phyloP scores from a whole-genome alignment of 2,113 vertebrate species.

The Gymnobelideus leadbeateri region DNA sequence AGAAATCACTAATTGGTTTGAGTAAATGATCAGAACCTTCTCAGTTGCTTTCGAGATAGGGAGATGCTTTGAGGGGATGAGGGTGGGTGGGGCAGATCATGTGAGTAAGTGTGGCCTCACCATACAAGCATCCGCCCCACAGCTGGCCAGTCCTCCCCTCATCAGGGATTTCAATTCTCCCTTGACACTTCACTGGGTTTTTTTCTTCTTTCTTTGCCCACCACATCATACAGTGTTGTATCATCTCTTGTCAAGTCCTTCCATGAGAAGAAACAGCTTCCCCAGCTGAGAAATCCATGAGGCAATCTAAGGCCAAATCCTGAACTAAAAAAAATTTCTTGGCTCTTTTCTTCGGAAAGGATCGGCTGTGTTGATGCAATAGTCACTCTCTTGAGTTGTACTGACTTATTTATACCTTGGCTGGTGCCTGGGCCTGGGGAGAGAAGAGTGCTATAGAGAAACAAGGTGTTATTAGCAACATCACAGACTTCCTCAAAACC shows the following conservation, averaged over 20 bases:
- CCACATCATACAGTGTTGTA: slow-evolving; percentile 31
- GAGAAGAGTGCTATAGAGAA: not conserved
- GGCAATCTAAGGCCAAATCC: slow-evolving; percentile 53
- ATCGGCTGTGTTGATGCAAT: slow-evolving; percentile 15
- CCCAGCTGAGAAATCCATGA: slow-evolving; percentile 60
- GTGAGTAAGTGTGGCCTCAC: not conserved
- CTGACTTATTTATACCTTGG: slow-evolving; percentile 57
- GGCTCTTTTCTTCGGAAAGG: slow-evolving; percentile 20
- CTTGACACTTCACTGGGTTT: not conserved
- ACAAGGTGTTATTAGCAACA: not conserved
- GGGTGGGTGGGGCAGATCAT: not conserved
- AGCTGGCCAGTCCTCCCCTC: slow-evolving; percentile 7
- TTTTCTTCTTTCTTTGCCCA: not conserved
- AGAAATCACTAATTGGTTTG: not conserved
- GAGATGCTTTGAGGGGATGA: not conserved
- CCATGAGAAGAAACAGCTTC: slow-evolving; percentile 70
- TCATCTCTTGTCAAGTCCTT: slow-evolving; percentile 73
- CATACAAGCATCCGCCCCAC: not conserved
- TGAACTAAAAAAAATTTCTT: slow-evolving; percentile 39
- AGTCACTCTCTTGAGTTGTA: slow-evolving; percentile 68
- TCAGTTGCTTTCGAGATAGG: not conserved
- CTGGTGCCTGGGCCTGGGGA: slow-evolving; percentile 12
- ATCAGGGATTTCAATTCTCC: not conserved
- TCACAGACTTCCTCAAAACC: not conserved
- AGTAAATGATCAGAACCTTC: not conserved